Percentiles rank a stretch among this genome's conserved stretches.
Evolutionary conservation across 2,797 vertebrate genomes (phyloP).

Genomic region (Rhyacichthys aspro): DNA sequence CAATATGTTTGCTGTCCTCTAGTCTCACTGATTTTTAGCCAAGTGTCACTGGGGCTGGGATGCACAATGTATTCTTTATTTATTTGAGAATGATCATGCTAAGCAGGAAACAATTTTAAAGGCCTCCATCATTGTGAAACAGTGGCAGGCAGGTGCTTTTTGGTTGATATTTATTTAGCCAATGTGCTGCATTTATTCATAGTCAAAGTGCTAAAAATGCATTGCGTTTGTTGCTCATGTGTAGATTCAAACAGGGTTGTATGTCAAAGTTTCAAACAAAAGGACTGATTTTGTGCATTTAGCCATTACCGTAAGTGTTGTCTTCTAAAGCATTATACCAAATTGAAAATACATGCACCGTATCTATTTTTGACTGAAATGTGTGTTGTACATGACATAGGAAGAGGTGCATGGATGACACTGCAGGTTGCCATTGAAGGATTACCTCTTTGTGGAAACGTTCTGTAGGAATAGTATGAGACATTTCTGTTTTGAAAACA

Average conservation of each 20-base stretch:
- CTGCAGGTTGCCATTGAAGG: slow-evolving; percentile 8
- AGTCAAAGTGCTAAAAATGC: slow-evolving; percentile 36
- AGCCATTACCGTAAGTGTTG: slow-evolving; percentile 22
- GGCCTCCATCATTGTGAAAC: not conserved
- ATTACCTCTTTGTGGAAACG: not conserved
- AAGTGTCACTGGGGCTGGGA: slow-evolving; percentile 6
- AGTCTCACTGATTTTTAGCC: slow-evolving; percentile 28
- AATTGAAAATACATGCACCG: not conserved
- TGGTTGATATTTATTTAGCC: slow-evolving; percentile 35
- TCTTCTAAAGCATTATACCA: slow-evolving; percentile 2
- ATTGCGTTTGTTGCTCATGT: slow-evolving; percentile 6
- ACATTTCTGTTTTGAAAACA: slow-evolving; percentile 1
- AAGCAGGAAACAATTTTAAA: not conserved
- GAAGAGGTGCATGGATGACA: not conserved
- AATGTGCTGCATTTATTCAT: slow-evolving; percentile 19
- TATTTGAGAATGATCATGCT: not conserved
- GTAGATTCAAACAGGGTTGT: not conserved
- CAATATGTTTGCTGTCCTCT: not conserved
- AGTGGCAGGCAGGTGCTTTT: slow-evolving; percentile 3
- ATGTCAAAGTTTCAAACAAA: not conserved
- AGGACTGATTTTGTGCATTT: slow-evolving; percentile 5
- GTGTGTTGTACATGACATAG: not conserved
- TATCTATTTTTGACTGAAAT: slow-evolving; percentile 4
- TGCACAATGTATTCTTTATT: not conserved
- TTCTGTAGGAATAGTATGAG: no score